Base-by-base conservation (phyloP, 2,113 vertebrate genomes). In the Furnarius figulus region DNA sequence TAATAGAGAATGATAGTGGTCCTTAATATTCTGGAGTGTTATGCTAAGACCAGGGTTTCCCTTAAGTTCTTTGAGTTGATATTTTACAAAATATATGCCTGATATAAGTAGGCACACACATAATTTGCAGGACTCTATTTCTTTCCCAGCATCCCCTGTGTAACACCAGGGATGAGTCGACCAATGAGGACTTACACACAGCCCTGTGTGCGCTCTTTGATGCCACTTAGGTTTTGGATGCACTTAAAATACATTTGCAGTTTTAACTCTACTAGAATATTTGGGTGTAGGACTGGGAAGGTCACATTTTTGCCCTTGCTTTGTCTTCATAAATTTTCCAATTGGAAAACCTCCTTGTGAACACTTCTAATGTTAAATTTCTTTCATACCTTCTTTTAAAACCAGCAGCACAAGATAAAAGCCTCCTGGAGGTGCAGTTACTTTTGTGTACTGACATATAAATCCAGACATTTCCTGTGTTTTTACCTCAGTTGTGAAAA, bases 81-180 rank as follows among this genome's bases (percentile, higher is more conserved):
- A 4, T 20, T 92, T 72, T 31, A 62, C 0, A 2, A 72, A 83
- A 90, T 17, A 70, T 0, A 0, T 40, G 1, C 15, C 35, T 58
- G 35, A 50, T 50, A 23, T 37, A 53, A n/a, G 1, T 24, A 80
- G 19, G 5, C 2, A 0, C 37, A 68, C 27, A 6, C 9, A 8
- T 25, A 25, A 18, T 55, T 83, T 68, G 55, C 18, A 18, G 53
- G 14, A n/a, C 17, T 68, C 42, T 46, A 0, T n/a, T 56, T 87
- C 33, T 81, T 91, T 21, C 46, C 16, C 35, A 91, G 42, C 27
- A 56, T 47, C 9, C 14, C 19, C 52, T 55, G 5, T 65, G 13
- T 44, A 66, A 59, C 24, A 31, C 18, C n/a, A 68, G 80, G 19
- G 19, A 56, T 40, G 9, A 73, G 27, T 65, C 35, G 22, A 28